Evolutionary conservation across 2,888 invertebrate genomes (phyloP).

Genomic region (Xestia sexstrigata): DNA sequence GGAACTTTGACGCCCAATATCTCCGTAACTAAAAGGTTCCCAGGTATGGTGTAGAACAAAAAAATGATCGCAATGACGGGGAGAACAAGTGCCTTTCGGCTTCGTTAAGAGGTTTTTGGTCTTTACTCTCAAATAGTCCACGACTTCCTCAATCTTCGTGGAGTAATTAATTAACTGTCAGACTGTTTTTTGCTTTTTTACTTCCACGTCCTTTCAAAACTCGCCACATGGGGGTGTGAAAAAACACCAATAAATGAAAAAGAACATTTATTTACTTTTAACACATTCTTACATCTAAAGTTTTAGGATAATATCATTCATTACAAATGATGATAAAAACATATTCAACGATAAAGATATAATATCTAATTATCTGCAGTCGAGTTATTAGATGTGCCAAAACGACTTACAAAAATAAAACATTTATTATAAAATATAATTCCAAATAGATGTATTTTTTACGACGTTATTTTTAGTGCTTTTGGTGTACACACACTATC

Average conservation of each 20-base stretch:
- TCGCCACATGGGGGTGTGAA: background rate
- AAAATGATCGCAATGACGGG: no score
- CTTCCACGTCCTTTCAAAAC: background rate
- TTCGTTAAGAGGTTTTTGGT: no score
- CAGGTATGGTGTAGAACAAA: no score
- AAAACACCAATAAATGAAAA: constrained; percentile 6
- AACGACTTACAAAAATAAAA: constrained; percentile 17
- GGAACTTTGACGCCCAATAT: no score
- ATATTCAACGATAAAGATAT: constrained; percentile 27
- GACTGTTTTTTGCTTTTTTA: background rate
- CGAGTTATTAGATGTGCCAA: background rate
- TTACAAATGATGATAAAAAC: background rate
- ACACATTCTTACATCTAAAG: constrained; percentile 39
- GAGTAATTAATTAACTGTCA: background rate
- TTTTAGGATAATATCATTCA: constrained; percentile 22
- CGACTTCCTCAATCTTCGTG: no score
- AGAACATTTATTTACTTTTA: constrained; percentile 34
- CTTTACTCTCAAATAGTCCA: no score
- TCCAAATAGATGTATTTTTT: constrained; percentile 5
- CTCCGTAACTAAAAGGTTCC: no score
- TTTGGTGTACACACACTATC: constrained; percentile 5
- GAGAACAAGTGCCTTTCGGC: no score
- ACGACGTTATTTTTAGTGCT: constrained; percentile 16
- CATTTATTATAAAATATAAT: constrained; percentile 21
- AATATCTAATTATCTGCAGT: background rate